Percentiles rank a stretch among this genome's conserved stretches.
Evolutionary conservation across 2,113 vertebrate species (phyloP).

Genomic region (Bagarius yarrelli): DNA sequence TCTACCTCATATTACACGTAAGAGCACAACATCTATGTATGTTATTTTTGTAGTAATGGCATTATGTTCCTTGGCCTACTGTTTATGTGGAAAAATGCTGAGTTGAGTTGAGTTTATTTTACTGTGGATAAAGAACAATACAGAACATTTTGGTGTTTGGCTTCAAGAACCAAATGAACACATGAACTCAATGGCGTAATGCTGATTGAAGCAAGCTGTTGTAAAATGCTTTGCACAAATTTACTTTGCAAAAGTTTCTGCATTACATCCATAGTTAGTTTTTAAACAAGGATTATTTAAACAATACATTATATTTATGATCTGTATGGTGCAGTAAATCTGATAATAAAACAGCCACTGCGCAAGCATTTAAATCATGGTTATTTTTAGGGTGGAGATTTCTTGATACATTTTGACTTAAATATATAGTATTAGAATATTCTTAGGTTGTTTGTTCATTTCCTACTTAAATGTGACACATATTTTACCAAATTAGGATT

Average conservation of each 20-base stretch:
- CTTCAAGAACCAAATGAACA: constrained; percentile 38
- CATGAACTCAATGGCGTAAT: constrained; percentile 39
- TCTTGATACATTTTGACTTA: not conserved
- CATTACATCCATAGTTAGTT: not conserved
- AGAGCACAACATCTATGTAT: too few relatives aligned
- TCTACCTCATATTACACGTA: too few relatives aligned
- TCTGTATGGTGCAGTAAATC: not conserved
- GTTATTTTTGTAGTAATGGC: too few relatives aligned
- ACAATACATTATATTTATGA: not conserved
- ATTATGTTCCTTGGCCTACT: too few relatives aligned
- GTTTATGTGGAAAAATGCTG: too few relatives aligned
- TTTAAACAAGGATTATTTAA: not conserved
- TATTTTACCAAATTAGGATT: not conserved
- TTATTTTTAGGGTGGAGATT: not conserved
- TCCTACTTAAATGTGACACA: not conserved
- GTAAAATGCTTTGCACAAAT: constrained; percentile 2
- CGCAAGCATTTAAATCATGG: not conserved
- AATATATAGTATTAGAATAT: not conserved
- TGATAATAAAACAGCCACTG: not conserved
- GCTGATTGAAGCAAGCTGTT: constrained; percentile 60
- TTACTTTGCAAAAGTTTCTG: not conserved
- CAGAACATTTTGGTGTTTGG: constrained; percentile 44
- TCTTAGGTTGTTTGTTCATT: not conserved
- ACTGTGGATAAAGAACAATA: constrained; percentile 32
- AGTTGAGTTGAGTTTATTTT: constrained; percentile 7